These are phyloP conservation scores for Eleginops maclovinus DNA, from an alignment of 2,113 vertebrate species.

Conservation along the genomic window DNA sequence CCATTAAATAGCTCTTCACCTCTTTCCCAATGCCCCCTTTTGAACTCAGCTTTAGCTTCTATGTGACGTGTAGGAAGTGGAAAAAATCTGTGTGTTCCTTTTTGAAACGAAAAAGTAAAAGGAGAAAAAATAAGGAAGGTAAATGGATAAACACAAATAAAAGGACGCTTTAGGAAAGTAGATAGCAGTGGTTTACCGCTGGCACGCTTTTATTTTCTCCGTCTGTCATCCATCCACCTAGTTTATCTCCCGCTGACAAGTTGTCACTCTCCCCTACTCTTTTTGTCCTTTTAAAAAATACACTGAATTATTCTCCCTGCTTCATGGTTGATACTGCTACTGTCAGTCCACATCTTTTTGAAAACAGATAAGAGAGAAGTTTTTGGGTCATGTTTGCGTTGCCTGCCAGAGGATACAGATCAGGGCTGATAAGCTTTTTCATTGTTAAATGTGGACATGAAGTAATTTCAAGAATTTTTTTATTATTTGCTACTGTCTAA, in stretches of 20 bases:
- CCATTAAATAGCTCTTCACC: conserved; percentile 65
- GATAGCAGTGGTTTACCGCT: conserved; percentile 53
- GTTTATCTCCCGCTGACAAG: conserved; percentile 77
- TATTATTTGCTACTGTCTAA: conserved; percentile 1
- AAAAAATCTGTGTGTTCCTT: conserved; percentile 15
- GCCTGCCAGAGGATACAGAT: conserved; percentile 64
- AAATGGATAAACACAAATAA: conserved; percentile 59
- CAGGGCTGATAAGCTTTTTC: conserved; percentile 45
- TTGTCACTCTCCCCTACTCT: conserved; percentile 74
- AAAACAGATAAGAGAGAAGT: conserved; percentile 68
- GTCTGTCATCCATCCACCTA: conserved; percentile 65
- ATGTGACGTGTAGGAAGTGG: conserved; percentile 12
- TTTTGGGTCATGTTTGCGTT: conserved; percentile 71
- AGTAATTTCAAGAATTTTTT: neutral
- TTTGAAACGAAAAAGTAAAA: conserved; percentile 8
- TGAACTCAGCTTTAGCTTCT: conserved; percentile 22
- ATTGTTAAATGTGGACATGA: conserved; percentile 29
- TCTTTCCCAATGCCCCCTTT: conserved; percentile 41
- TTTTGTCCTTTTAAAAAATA: conserved; percentile 78
- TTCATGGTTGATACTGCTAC: conserved; percentile 64
- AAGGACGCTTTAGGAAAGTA: conserved; percentile 28
- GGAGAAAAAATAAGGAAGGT: neutral
- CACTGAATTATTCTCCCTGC: conserved; percentile 77
- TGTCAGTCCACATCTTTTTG: conserved; percentile 72
- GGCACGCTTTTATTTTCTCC: conserved; percentile 55